These are phyloP conservation scores for Tyto alba DNA, from an alignment of 2,113 vertebrate species.

Conservation along the genomic window DNA sequence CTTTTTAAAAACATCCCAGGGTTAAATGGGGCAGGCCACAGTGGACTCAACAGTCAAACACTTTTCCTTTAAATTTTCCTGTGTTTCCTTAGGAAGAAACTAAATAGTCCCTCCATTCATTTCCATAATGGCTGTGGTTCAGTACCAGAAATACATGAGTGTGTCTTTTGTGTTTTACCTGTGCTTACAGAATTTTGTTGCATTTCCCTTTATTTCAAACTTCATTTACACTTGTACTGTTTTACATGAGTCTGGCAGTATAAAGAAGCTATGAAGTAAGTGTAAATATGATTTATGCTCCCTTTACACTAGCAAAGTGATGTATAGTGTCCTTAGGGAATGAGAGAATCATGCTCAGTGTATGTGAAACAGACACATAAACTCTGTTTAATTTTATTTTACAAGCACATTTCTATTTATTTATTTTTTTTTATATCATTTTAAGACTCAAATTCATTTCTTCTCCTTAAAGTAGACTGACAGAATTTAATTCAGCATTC, in stretches of 20 bases:
- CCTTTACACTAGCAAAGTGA: conserved; percentile 50
- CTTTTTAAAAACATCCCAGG: conserved; percentile 67
- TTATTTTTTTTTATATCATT: conserved; percentile 28
- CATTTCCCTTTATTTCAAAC: conserved; percentile 37
- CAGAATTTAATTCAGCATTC: conserved; percentile 45
- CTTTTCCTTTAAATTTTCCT: conserved; percentile 39
- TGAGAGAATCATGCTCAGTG: conserved; percentile 7
- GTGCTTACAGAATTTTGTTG: conserved; percentile 29
- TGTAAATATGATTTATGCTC: conserved; percentile 61
- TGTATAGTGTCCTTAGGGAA: conserved; percentile 37
- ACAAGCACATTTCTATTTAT: conserved; percentile 43
- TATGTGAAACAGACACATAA: conserved; percentile 30
- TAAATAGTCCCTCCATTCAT: conserved; percentile 65
- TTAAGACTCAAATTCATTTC: conserved; percentile 63
- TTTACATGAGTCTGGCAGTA: conserved; percentile 19
- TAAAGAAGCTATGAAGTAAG: conserved; percentile 46
- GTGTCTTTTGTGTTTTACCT: conserved; percentile 59
- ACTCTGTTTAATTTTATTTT: conserved; percentile 64
- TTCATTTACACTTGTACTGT: conserved; percentile 15
- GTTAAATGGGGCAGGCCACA: conserved; percentile 64
- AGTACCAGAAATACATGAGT: conserved; percentile 50
- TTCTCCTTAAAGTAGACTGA: conserved; percentile 54
- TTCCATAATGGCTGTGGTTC: conserved; percentile 55
- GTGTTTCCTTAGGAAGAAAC: conserved; percentile 51
- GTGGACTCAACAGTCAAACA: conserved; percentile 29